Conservation (phyloP, 2,113 vertebrate species). For the Crotalus helleri region DNA sequence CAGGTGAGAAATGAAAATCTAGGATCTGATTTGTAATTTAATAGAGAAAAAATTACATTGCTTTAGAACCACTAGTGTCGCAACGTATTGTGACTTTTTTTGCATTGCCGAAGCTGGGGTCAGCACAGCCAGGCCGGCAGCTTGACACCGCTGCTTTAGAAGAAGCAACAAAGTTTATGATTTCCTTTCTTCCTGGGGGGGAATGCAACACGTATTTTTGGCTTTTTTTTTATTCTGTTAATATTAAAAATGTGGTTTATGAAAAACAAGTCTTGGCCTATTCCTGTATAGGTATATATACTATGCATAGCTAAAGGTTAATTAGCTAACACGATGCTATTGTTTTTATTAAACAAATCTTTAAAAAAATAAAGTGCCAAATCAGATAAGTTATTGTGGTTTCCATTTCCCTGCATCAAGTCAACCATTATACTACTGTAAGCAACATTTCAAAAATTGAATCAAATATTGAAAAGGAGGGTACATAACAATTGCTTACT, state of each 20-base stretch:
- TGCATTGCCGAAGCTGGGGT: too few relatives aligned
- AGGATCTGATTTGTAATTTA: constrained; percentile 4
- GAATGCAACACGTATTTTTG: constrained; percentile 17
- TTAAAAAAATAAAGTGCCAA: background rate
- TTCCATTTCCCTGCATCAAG: background rate
- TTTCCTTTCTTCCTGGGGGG: constrained; percentile 5
- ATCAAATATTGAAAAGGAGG: background rate
- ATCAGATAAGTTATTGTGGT: background rate
- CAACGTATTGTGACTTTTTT: too few relatives aligned
- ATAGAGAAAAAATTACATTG: background rate
- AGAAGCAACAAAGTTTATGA: constrained; percentile 16
- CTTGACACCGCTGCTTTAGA: background rate
- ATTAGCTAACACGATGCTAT: background rate
- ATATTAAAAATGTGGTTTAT: constrained; percentile 27
- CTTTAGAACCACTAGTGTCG: background rate
- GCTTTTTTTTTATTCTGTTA: constrained; percentile 34
- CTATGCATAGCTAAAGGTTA: background rate
- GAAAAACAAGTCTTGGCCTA: constrained; percentile 5
- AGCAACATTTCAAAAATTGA: background rate
- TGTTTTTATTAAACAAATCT: background rate
- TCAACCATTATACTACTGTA: background rate
- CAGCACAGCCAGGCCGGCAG: too few relatives aligned
- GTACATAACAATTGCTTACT: background rate
- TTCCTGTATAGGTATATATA: background rate
- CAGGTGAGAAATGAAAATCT: constrained; percentile 12